These are phyloP conservation scores for Macheiramphus alcinus DNA, from an alignment of 2,113 vertebrate genomes.

Conservation along the genomic window DNA sequence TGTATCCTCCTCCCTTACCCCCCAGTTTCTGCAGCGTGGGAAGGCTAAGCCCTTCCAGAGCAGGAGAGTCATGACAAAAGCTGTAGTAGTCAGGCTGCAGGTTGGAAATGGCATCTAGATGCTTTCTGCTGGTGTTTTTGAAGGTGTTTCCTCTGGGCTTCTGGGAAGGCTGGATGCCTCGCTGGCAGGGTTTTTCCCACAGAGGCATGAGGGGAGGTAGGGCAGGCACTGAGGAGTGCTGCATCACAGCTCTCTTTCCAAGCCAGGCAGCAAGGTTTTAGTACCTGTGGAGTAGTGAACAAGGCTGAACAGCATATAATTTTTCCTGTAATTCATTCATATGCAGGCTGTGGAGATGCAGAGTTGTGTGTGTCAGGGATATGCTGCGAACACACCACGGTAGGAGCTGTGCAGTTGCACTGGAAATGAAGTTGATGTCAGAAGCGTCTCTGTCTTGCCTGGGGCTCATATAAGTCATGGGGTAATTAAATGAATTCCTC, in stretches of 20 bases:
- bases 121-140: not conserved
- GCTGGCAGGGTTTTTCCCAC: not conserved
- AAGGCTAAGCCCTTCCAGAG: not conserved
- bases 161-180: not conserved
- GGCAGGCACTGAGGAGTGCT: not conserved
- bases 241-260: not conserved
- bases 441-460: not conserved
- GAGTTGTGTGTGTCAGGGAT: not conserved
- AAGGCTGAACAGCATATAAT: not conserved
- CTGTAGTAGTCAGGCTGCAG: not conserved
- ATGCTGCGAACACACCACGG: fast-evolving
- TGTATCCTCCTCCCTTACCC: not conserved
- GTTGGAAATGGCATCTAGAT: not conserved
- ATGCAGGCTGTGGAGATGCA: not conserved
- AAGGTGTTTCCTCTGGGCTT: not conserved
- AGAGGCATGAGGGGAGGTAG: not conserved
- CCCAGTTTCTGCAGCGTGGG: not conserved
- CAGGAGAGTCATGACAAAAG: not conserved
- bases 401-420: not conserved
- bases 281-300: not conserved
- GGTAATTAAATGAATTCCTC: not conserved
- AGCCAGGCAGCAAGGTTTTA: not conserved
- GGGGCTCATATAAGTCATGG: not conserved
- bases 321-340: not conserved
- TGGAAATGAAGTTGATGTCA: not conserved